Conservation (phyloP, 2,888 invertebrate genomes). For the Hyles lineata region DNA sequence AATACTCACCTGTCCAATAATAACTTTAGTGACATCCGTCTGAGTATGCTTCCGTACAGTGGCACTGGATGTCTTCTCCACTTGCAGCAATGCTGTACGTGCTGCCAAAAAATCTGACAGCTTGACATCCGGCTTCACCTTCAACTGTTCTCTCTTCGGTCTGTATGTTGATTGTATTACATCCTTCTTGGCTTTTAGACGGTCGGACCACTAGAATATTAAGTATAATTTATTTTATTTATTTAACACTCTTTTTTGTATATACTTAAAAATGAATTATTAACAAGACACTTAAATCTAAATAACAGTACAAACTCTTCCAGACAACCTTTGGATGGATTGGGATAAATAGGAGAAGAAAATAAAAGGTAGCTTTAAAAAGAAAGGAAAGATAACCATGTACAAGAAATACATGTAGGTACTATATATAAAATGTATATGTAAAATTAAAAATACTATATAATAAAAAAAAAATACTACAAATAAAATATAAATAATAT, state of each 20-base stretch:
- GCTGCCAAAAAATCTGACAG: constrained; percentile 94
- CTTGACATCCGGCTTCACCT: constrained; percentile 87
- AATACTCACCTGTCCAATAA: constrained; percentile 91
- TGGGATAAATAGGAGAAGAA: no score
- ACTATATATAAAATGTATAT: no score
- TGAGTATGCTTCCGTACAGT: constrained; percentile 93
- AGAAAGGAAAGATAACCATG: no score
- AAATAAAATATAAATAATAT: no score
- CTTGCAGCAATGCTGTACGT: constrained; percentile 91
- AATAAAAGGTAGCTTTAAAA: no score
- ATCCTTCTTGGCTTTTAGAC: constrained; percentile 89
- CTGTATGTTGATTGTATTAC: constrained; percentile 84
- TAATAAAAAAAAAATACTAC: no score
- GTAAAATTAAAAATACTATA: no score
- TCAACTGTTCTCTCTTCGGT: constrained; percentile 70
- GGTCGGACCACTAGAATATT: constrained; percentile 90
- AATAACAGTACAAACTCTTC: no score
- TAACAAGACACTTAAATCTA: no score
- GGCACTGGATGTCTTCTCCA: constrained; percentile 96
- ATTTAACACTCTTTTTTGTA: not conserved
- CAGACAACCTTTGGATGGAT: no score
- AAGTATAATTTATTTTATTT: not conserved
- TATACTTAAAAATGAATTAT: no score
- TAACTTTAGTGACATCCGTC: constrained; percentile 93
- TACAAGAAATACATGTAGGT: no score